These are phyloP conservation scores for Oryzias curvinotus DNA, from an alignment of 2,113 vertebrate species.

Conservation along the genomic window DNA sequence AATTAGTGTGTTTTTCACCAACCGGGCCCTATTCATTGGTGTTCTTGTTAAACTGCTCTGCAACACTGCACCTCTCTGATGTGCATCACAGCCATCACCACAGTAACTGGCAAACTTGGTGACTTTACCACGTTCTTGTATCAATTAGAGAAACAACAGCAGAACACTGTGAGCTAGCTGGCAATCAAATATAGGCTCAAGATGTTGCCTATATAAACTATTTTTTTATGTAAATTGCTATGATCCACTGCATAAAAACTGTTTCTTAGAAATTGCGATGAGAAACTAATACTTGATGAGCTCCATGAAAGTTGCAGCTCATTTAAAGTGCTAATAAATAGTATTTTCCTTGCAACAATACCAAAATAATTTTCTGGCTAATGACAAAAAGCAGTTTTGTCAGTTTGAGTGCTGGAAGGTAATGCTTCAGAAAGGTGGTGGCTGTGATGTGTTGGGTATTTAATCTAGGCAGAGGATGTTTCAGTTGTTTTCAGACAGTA, in stretches of 20 bases:
- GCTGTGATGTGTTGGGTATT: too few relatives aligned
- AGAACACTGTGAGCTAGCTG: neutral
- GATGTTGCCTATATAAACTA: constrained; percentile 26
- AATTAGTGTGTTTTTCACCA: constrained; percentile 53
- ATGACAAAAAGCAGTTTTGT: constrained; percentile 11
- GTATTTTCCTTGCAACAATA: constrained; percentile 36
- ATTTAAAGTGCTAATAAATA: neutral
- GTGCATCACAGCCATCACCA: constrained; percentile 40
- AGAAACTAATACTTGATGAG: constrained; percentile 4
- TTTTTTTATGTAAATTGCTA: constrained; percentile 4
- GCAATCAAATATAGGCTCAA: constrained; percentile 1
- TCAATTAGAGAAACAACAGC: neutral
- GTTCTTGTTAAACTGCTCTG: constrained; percentile 24
- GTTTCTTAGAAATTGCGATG: constrained; percentile 4
- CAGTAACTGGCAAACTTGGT: constrained; percentile 33
- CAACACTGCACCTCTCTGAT: constrained; percentile 24
- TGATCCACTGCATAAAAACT: neutral
- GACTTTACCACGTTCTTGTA: neutral
- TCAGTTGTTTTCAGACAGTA: too few relatives aligned
- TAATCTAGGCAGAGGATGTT: too few relatives aligned
- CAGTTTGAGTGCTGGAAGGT: neutral
- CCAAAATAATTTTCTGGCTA: constrained; percentile 20
- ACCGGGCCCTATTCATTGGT: constrained; percentile 19
- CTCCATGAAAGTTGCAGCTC: constrained; percentile 10
- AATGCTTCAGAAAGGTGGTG: too few relatives aligned